Evolutionary conservation across 2,113 vertebrate species (phyloP).

Genomic region (Nothocercus julius): DNA sequence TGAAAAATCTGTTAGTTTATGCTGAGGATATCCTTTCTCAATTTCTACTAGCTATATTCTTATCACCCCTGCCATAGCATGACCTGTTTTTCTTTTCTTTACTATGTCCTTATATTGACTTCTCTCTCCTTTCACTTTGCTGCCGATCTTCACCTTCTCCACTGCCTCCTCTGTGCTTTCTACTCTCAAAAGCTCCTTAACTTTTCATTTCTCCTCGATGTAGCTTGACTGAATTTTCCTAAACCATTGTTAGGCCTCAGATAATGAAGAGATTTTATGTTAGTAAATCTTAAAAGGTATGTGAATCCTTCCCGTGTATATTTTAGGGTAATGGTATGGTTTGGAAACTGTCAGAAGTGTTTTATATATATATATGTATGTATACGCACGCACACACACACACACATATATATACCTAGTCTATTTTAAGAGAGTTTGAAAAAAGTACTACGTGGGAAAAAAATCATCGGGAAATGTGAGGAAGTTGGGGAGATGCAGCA

Average conservation of each 20-base stretch:
- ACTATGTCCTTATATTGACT: not conserved
- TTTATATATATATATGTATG: not conserved
- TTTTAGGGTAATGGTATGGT: not conserved
- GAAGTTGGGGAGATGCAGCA: not conserved
- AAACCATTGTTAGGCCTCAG: not conserved
- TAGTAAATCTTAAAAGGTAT: not conserved
- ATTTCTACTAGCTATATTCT: slow-evolving; percentile 40
- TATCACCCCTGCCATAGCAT: not conserved
- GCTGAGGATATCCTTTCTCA: slow-evolving; percentile 29
- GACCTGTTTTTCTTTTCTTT: not conserved
- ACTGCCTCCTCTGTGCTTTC: not conserved
- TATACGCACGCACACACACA: too few species aligned
- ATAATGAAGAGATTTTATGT: not conserved
- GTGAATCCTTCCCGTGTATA: not conserved
- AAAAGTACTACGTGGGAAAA: not conserved
- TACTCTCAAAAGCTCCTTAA: not conserved
- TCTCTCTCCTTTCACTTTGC: not conserved
- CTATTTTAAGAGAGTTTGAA: not conserved
- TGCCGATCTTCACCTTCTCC: slow-evolving; percentile 38
- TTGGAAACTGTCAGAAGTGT: not conserved
- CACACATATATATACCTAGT: too few species aligned
- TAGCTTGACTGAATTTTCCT: not conserved
- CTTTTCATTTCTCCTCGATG: not conserved
- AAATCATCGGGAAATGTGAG: not conserved
- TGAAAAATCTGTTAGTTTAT: slow-evolving; percentile 51